Percentiles rank a stretch among this genome's conserved stretches.
phyloP scores from a whole-genome alignment of 2,113 vertebrate species.

The Prolemur simus region DNA sequence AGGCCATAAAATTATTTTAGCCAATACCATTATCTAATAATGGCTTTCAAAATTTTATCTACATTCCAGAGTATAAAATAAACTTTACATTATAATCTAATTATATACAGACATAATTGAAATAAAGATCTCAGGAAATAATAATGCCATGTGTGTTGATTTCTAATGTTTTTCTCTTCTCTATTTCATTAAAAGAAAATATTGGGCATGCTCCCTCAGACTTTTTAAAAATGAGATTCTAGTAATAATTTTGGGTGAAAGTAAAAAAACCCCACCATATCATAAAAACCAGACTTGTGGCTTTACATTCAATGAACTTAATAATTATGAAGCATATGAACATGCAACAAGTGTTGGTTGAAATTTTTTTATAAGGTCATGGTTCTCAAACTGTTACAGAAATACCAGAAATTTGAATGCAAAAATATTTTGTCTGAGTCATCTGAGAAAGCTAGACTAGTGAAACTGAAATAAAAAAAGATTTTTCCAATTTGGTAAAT shows the following conservation, averaged over 20 bases:
- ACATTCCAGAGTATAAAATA: background rate
- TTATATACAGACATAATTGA: fast-evolving
- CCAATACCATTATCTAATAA: background rate
- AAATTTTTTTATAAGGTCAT: background rate
- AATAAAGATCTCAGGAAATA: background rate
- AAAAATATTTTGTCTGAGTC: background rate
- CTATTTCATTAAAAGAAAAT: background rate
- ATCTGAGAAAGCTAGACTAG: background rate
- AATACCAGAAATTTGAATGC: background rate
- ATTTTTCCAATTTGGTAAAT: background rate
- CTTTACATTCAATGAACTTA: background rate
- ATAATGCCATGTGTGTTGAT: fast-evolving
- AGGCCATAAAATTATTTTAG: background rate
- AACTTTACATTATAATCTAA: background rate
- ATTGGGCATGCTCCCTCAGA: background rate
- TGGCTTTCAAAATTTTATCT: background rate
- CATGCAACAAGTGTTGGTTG: background rate
- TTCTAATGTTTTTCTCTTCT: background rate
- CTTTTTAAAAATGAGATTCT: background rate
- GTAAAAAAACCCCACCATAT: background rate
- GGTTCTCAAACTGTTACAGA: background rate
- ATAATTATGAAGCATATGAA: background rate
- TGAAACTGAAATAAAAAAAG: background rate
- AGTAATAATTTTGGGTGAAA: background rate
- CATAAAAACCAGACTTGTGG: background rate